A percentile compares a stretch with the other conserved stretches of the same genome.
phyloP scores from a whole-genome alignment of 2,113 vertebrate species.

The Macquaria ambigua region DNA sequence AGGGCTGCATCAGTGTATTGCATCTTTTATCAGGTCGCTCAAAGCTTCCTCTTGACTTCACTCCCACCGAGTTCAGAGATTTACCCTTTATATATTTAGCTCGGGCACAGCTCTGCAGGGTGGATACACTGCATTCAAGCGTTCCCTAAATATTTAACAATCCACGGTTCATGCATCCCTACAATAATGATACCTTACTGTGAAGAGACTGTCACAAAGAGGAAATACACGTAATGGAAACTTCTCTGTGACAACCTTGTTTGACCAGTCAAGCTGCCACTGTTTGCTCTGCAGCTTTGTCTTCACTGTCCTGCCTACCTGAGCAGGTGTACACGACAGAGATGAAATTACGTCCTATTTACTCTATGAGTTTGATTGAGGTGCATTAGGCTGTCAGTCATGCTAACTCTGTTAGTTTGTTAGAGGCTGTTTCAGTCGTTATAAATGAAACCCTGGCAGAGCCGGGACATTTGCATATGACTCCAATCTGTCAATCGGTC shows the following conservation, averaged over 20 bases:
- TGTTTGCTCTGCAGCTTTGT: slow-evolving; percentile 11
- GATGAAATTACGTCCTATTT: background rate
- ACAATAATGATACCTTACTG: background rate
- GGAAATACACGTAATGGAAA: slow-evolving; percentile 56
- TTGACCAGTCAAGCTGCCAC: slow-evolving; percentile 46
- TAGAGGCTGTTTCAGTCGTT: background rate
- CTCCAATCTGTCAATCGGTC: background rate
- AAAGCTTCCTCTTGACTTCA: background rate
- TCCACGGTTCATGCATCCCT: background rate
- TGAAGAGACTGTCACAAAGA: slow-evolving; percentile 27
- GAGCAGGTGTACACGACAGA: background rate
- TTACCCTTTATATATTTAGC: slow-evolving; percentile 2
- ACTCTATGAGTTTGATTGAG: slow-evolving; percentile 1
- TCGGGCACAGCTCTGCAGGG: slow-evolving; percentile 18
- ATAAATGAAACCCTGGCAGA: background rate
- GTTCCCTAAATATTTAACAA: slow-evolving; percentile 15
- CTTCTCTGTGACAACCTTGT: slow-evolving; percentile 42
- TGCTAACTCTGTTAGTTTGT: background rate
- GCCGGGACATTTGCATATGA: slow-evolving; percentile 40
- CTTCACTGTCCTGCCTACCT: background rate
- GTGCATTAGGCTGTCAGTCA: background rate
- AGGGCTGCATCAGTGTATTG: background rate
- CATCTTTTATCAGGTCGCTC: slow-evolving; percentile 32
- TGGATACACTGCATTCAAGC: slow-evolving; percentile 13
- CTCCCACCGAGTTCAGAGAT: background rate